Evolutionary conservation across 1,140 invertebrate species (phyloP).

Genomic region (Neodiprion pinetum): DNA sequence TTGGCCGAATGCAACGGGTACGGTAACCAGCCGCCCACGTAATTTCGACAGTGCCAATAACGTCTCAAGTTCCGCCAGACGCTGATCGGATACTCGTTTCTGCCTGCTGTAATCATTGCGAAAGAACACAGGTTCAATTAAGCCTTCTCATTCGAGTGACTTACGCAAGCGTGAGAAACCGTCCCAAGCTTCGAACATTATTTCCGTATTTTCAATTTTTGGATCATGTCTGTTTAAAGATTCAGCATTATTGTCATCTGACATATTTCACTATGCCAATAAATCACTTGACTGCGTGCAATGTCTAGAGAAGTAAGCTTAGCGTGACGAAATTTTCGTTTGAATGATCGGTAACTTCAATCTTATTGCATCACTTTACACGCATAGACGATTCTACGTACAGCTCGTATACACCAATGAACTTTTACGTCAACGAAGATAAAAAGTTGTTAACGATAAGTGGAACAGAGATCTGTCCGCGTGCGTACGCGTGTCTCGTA

Average conservation of each 20-base stretch:
- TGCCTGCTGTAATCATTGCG: conserved; percentile 54
- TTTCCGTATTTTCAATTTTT: conserved; percentile 16
- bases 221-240: conserved; percentile 23
- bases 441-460: not conserved
- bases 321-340: not conserved
- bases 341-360: not conserved
- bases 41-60: conserved; percentile 63
- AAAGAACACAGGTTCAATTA: no score
- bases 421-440: not conserved
- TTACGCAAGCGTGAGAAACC: not conserved
- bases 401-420: not conserved
- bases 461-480: not conserved
- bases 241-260: no score
- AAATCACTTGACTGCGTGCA: not conserved
- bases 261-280: not conserved
- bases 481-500: not conserved
- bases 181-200: conserved; percentile 21
- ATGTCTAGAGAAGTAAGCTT: not conserved
- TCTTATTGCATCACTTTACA: not conserved
- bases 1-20: conserved; percentile 64
- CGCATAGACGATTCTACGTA: not conserved
- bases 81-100: conserved; percentile 72
- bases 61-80: conserved; percentile 71
- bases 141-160: no score
- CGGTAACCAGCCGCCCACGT: conserved; percentile 60